Evolutionary conservation across 1,140 invertebrate species (phyloP), one percentile per base, ranked within the genome.

Genomic region (Lamellibrachia luymesi): DNA sequence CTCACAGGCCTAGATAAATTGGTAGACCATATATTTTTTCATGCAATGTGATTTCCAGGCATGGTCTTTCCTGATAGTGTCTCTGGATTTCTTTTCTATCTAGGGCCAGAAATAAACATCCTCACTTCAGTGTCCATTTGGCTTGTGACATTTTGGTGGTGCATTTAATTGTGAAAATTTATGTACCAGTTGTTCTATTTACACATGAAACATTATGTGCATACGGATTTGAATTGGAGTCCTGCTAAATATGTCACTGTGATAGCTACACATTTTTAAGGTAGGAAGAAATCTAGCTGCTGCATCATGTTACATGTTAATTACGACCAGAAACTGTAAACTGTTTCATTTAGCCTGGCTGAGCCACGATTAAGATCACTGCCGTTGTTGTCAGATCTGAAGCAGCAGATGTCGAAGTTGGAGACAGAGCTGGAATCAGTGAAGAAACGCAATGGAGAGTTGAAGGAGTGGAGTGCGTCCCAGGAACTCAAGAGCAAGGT

Each of bases 301-400:
- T 56, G 52, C 5, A 80, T 17, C 64, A 22, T 80, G 2, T 80
- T 80, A 80, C 17, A 80, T 10, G 25, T 80, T 80, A 80, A 6
- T 80, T 80, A 22, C 17, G 5, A 80, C 64, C 25, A 80, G 17
- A 80, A 8, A 22, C 64, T 17, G 64, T 10, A 80, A 56, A 56
- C 52, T 13, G 38, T 56, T 56, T 56, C 13, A 56, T 56, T 56
- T 56, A 13, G 64, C 8, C 8, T 80, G 25, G 25, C 13, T 10
- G 64, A 80, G 7, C 25, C 4, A 22, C 4, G 64, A 4, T 22
- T 80, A 17, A 80, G 13, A 8, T 80, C 5, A 80, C 5, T 4
- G 13, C 64, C 64, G 4, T 8, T 80, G 64, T 92, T 92, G 27
- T 92, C 52, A 92, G 92, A 92, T 51, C 92, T 92, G 50, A 92